Evolutionary conservation across 2,888 invertebrate genomes (phyloP).

Genomic region (Pachymerium ferrugineum): DNA sequence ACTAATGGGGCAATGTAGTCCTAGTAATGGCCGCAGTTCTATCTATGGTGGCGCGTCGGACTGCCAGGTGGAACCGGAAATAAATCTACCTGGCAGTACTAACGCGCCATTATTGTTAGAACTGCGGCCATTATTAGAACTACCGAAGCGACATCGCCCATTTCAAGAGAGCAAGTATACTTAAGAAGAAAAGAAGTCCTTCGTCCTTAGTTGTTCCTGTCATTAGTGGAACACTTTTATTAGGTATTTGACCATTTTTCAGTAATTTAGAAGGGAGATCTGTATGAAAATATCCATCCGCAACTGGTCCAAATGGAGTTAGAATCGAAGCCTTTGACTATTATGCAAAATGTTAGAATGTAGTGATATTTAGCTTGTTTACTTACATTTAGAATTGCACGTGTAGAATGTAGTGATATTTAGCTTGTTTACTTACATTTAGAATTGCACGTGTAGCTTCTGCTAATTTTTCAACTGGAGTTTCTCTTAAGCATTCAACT

Average conservation of each 20-base stretch:
- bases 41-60: too few relatives aligned
- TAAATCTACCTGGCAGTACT: too few relatives aligned
- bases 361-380: neutral
- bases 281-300: neutral
- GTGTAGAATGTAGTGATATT: neutral
- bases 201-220: neutral
- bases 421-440: neutral
- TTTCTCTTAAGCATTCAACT: neutral
- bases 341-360: neutral
- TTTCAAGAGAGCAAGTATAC: neutral
- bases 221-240: neutral
- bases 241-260: neutral
- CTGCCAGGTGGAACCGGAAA: too few relatives aligned
- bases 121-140: neutral
- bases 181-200: neutral
- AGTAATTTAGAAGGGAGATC: neutral
- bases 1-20: too few relatives aligned
- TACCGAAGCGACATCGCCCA: neutral
- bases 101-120: neutral
- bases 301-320: neutral
- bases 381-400: neutral
- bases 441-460: neutral
- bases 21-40: too few relatives aligned
- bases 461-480: neutral
- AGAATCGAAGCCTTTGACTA: neutral